These are phyloP conservation scores for Sabellastarte sp. DNA, from an alignment of 2,888 invertebrate genomes.

Conservation along the genomic window DNA sequence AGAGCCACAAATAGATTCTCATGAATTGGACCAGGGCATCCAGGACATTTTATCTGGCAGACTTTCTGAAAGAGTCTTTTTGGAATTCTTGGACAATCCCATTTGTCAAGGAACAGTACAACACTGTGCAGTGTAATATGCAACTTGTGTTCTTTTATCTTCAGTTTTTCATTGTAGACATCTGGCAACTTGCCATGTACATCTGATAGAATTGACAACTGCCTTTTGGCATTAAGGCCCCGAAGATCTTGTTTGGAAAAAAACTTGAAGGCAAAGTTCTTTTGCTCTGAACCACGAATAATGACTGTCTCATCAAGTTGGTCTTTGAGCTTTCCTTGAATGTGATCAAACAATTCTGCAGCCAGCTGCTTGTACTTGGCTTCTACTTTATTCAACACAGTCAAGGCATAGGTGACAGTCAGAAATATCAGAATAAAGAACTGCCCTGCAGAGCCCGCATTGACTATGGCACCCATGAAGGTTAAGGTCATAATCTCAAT, in stretches of 20 bases:
- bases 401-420: constrained; percentile 49
- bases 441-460: constrained; percentile 45
- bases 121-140: constrained; percentile 7
- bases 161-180: not conserved
- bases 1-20: constrained; percentile 45
- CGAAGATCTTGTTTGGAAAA: constrained; percentile 1
- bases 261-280: constrained; percentile 44
- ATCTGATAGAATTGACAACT: too few species aligned
- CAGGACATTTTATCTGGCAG: constrained; percentile 45
- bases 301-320: constrained; percentile 45
- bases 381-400: constrained; percentile 50
- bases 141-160: not conserved
- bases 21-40: constrained; percentile 49
- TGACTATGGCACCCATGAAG: constrained; percentile 53
- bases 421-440: constrained; percentile 48
- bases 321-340: constrained; percentile 41
- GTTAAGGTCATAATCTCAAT: constrained; percentile 48
- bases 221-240: not conserved
- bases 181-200: not conserved
- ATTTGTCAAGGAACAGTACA: constrained; percentile 12
- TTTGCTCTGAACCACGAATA: constrained; percentile 43
- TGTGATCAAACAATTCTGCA: constrained; percentile 42
- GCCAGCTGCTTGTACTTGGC: constrained; percentile 48
- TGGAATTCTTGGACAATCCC: constrained; percentile 48
- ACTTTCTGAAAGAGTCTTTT: constrained; percentile 42